Base-by-base conservation (phyloP, 2,888 invertebrate species). In the Euphydryas editha region DNA sequence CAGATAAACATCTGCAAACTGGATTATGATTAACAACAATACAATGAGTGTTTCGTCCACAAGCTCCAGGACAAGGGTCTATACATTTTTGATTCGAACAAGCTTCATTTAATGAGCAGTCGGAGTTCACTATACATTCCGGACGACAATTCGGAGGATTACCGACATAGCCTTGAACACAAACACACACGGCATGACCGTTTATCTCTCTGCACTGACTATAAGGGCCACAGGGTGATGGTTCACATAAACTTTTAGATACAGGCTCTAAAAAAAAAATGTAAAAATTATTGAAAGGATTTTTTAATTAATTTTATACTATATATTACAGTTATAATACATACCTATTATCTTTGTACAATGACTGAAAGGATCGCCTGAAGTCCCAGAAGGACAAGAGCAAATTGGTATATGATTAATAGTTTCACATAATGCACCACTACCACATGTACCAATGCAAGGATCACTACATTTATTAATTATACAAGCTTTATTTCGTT, bases 51-150 rank as follows among this genome's bases (percentile, higher is more conserved):
- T 90, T 90, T 60, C 93, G 88, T 30, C 96, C 96, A 82, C 97
- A 95, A 47, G 95, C 95, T 73, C 96, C 95, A 18, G 94, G 94
- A 76, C 96, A 97, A 21, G 97, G 96, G 81, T 97, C 95, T 54
- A 93, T 88, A 80, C 97, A 97, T 86, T 96, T 96, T 76, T 95
- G 95, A 75, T 95, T 94, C 11, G 96, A 94, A 81, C 97, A 98
- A 58, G 97, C 96, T 75, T 90, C 94, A 76, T 95, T 92, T 61
- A 94, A 83, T 7, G 94, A 85, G 80, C 97, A 97, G 72, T 97
- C 97, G 0, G 95, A 94, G 82, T 96, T 97, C 24, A 95, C 92
- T 51, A 95, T 93, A 83, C 97, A 97, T 86, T 97, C 96, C 0
- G 96, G 97, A 56, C 96, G 94, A 78, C 97, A 97, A 71, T 94